Evolutionary conservation across 2,888 invertebrate species (phyloP), one percentile per base, ranked within the genome.

Genomic region (Branchipolynoe longqiensis): DNA sequence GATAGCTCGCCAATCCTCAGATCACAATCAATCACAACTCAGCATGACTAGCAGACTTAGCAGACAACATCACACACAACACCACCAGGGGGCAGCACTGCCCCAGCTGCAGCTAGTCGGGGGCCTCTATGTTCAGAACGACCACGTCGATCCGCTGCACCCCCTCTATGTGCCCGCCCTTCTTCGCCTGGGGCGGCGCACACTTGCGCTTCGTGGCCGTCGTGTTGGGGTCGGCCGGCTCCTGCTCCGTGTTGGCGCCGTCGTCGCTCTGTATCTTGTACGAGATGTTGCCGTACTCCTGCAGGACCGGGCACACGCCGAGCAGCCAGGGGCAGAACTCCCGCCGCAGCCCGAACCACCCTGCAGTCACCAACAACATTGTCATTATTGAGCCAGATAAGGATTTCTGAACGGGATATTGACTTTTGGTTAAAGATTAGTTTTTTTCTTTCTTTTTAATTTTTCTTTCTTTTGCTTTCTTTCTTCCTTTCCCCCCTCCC

Each of bases 271-370:
- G 91, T 36, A 92, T 87, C 58, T 92, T 93, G 94, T 99, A 99
- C 6, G 98, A 98, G 90, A 99, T 98, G 94, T 99, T 99, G 31
- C 98, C 99, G 94, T 99, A 99, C 93, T 99, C 98, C 95, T 99
- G 98, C 69, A 99, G 95, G 88, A 98, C 95, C 0, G 99, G 99
- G 94, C 98, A 98, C 22, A 97, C 96, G 84, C 97, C 97, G 48
- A 99, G 95, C n/a, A 99, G 95, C 94, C 98, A 99, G 91, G 97
- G 97, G 93, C 98, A 99, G 94, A 99, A 98, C 93, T 98, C 99
- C 95, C 98, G 98, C 82, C 99, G 95, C 90, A 99, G 97, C 83
- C 99, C 99, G 94, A 99, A 99, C 99, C 99, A 99, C 98, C 98
- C 98, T 98, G 94, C 85, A 95, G 31, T 14, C 62, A 62, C n/a